These are phyloP conservation scores for Nothoprocta pentlandii DNA, from an alignment of 2,113 vertebrate genomes.

Conservation along the genomic window DNA sequence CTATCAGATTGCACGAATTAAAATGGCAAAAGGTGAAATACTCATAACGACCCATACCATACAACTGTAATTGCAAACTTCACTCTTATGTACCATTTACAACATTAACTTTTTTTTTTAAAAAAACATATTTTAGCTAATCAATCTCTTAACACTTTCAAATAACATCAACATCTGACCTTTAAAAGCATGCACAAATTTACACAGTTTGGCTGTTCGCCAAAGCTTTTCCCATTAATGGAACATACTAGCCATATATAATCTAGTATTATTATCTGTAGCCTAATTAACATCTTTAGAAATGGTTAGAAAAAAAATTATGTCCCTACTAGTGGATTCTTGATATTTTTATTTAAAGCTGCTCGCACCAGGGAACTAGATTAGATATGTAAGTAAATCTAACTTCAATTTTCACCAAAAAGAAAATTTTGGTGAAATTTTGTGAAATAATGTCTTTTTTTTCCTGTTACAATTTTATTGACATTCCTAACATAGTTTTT, in stretches of 20 bases:
- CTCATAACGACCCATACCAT: not conserved
- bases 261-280: not conserved
- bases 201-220: not conserved
- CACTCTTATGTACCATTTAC: not conserved
- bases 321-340: not conserved
- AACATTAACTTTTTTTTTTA: constrained; percentile 24
- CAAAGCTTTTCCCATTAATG: constrained; percentile 9
- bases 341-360: not conserved
- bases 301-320: not conserved
- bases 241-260: not conserved
- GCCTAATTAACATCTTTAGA: constrained; percentile 4
- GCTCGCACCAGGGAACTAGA: not conserved
- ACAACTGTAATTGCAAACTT: not conserved
- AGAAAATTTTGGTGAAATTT: not conserved
- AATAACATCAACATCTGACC: not conserved
- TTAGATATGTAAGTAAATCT: not conserved
- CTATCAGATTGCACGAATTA: not conserved
- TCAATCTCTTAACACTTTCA: not conserved
- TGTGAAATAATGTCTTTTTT: not conserved
- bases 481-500: not conserved
- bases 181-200: not conserved
- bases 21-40: constrained; percentile 10
- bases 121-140: not conserved
- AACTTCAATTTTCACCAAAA: not conserved
- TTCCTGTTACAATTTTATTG: not conserved